phyloP scores from a whole-genome alignment of 2,888 invertebrate species.

The Pomacea canaliculata region DNA sequence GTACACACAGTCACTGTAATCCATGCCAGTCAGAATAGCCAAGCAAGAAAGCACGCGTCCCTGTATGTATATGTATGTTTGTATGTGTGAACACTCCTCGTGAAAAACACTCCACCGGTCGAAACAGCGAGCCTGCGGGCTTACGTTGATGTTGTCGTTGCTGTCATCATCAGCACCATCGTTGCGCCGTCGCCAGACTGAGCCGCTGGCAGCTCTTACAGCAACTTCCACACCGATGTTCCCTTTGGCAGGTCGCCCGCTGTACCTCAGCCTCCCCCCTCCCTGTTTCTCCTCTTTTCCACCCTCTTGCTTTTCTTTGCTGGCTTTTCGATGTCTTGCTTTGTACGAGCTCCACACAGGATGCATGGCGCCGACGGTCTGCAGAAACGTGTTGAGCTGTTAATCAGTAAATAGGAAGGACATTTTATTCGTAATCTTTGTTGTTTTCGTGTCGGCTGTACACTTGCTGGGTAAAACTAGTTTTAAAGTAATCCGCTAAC shows the following conservation, averaged over 20 bases:
- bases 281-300: background rate
- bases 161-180: background rate
- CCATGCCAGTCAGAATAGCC: background rate
- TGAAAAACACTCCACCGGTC: no score
- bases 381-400: no score
- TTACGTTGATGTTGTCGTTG: background rate
- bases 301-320: background rate
- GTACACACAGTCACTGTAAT: slow-evolving; percentile 5
- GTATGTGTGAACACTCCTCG: no score
- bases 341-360: no score
- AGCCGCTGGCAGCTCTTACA: background rate
- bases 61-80: no score
- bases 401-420: no score
- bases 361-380: no score
- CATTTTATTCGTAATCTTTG: no score
- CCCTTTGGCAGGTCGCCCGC: background rate
- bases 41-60: no score
- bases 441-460: no score
- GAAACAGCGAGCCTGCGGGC: background rate
- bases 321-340: background rate
- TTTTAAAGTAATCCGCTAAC: no score
- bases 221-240: background rate
- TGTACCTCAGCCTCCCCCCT: background rate
- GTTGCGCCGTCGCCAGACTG: background rate
- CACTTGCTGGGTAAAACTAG: no score